Percentiles rank a stretch among this genome's conserved stretches.
Conservation (phyloP, 2,888 invertebrate species). For the Lycaena phlaeas region DNA sequence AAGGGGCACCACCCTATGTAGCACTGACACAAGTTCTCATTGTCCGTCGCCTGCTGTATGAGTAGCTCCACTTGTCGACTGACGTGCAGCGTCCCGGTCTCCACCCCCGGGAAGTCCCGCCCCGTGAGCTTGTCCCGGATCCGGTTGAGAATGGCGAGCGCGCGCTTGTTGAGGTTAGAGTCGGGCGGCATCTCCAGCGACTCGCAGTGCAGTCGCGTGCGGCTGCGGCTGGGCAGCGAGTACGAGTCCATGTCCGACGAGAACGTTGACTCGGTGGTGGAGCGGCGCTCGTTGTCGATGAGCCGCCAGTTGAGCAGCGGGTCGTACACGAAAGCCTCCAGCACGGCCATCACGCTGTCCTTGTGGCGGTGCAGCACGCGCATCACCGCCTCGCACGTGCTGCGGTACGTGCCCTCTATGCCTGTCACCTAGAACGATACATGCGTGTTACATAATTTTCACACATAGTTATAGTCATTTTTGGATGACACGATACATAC, state of each 20-base stretch:
- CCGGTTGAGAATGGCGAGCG: constrained; percentile 90
- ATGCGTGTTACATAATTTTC: no score
- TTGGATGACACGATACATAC: constrained; percentile 43
- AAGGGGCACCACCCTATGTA: constrained; percentile 98
- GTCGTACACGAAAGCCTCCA: constrained; percentile 99
- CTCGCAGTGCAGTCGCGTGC: constrained; percentile 51
- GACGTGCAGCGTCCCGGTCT: constrained; percentile 73
- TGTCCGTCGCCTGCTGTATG: constrained; percentile 95
- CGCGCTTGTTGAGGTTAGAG: constrained; percentile 90
- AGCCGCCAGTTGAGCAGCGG: constrained; percentile 98
- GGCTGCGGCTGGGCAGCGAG: constrained; percentile 48
- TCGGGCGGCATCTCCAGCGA: constrained; percentile 76
- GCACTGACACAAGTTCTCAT: constrained; percentile 98
- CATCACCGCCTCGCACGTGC: constrained; percentile 99
- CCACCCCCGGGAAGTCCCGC: constrained; percentile 82
- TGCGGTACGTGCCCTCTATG: constrained; percentile 96
- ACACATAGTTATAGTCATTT: no score
- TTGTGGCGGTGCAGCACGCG: constrained; percentile 96
- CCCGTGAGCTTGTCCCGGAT: constrained; percentile 96
- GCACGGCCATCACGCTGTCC: constrained; percentile 98
- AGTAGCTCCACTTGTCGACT: constrained; percentile 93
- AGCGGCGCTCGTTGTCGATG: constrained; percentile 74
- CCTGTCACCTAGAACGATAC: constrained; percentile 85
- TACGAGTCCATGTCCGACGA: constrained; percentile 56
- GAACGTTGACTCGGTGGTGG: constrained; percentile 52